A percentile compares a stretch with the other conserved stretches of the same genome.
phyloP scores from a whole-genome alignment of 1,140 invertebrate genomes.

The Magallana angulata region DNA sequence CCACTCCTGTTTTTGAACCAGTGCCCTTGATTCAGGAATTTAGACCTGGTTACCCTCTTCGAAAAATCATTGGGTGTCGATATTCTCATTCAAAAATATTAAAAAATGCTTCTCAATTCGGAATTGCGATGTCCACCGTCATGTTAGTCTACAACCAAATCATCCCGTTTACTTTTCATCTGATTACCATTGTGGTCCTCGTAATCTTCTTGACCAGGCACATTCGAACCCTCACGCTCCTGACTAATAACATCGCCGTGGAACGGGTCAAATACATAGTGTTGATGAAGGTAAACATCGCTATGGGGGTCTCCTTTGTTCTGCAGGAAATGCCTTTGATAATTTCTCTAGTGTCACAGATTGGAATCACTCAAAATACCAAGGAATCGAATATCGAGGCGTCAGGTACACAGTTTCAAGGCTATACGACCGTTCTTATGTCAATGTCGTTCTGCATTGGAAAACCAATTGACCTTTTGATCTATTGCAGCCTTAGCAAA shows the following conservation, averaged over 20 bases:
- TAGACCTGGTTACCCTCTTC: not conserved
- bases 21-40: too few relatives aligned
- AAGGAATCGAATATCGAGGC: not conserved
- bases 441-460: not conserved
- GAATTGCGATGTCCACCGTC: too few relatives aligned
- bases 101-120: too few relatives aligned
- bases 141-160: not conserved
- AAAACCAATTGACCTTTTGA: conserved; percentile 6
- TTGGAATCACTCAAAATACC: too few relatives aligned
- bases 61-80: not conserved
- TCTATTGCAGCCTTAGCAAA: not conserved
- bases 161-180: not conserved
- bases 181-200: not conserved
- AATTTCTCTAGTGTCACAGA: not conserved
- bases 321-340: not conserved
- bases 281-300: not conserved
- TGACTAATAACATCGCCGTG: not conserved
- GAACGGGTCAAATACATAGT: not conserved
- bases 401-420: not conserved
- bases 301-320: not conserved
- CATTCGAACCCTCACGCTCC: not conserved
- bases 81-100: too few relatives aligned
- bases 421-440: not conserved
- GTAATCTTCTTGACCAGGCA: not conserved
- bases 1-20: not conserved